A percentile compares a stretch with the other conserved stretches of the same genome.
These are phyloP conservation scores for Ischnura elegans DNA, from an alignment of 2,888 invertebrate genomes.

Conservation along the genomic window DNA sequence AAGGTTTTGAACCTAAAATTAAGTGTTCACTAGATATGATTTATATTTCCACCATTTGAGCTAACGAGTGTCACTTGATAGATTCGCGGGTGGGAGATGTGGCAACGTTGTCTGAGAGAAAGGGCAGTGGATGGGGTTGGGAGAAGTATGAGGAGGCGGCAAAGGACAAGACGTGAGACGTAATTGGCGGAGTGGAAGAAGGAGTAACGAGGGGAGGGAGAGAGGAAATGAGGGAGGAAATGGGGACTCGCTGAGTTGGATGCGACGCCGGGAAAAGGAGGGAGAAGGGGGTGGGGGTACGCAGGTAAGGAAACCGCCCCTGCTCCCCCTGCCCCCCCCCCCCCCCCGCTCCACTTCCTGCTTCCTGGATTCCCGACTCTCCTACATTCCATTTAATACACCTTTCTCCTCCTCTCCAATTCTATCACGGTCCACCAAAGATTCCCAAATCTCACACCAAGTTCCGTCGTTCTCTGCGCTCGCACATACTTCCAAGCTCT, in stretches of 20 bases:
- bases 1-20: too few relatives aligned
- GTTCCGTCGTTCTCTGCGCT: not conserved
- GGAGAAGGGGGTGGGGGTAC: not conserved
- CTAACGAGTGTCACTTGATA: not conserved
- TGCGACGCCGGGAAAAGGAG: not conserved
- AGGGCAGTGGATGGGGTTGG: too few relatives aligned
- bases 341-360: not conserved
- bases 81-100: not conserved
- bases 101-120: not conserved
- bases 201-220: not conserved
- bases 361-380: not conserved
- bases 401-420: not conserved
- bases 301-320: not conserved
- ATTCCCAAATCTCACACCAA: not conserved
- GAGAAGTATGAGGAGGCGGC: not conserved
- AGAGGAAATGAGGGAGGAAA: constrained; percentile 15
- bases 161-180: not conserved
- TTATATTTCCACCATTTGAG: not conserved
- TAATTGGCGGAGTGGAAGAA: not conserved
- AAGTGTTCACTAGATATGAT: too few relatives aligned
- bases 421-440: not conserved
- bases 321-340: not conserved
- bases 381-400: not conserved
- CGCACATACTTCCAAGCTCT: too few relatives aligned
- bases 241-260: not conserved